Evolutionary conservation across 2,888 invertebrate genomes (phyloP), one percentile per base, ranked within the genome.

Genomic region (Drosophila lacicola): DNA sequence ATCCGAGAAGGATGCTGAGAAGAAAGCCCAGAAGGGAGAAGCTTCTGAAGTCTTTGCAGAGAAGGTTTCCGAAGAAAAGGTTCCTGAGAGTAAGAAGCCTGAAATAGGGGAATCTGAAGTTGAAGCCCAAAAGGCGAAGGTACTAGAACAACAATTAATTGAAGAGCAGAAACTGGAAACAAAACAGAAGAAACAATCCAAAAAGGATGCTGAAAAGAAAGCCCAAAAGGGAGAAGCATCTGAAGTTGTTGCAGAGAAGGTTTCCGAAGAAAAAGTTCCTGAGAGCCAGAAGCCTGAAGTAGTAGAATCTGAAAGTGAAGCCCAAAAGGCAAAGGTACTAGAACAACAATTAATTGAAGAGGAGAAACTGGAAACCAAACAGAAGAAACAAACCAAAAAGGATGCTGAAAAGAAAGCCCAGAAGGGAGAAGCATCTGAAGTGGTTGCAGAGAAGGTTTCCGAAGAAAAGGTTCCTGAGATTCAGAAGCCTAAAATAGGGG

Each of bases 381-480:
- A 36, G 36, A 13, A 36, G 5, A 44, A 21, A 44, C 44, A 4
- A 5, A 4, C 11, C 1, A 21, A 13, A 3, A 13, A 25, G n/a
- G 13, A 45, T 17, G 19, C 57, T 6, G 13, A 60, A 0, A 44
- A 41, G 13, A 56, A 56, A 13, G 9, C 60, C 3, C 47, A 41
- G 1, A 53, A 64, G 19, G 65, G 39, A 13, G 70, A 64, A n/a
- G 19, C 10, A 37, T 65, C 65, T n/a, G 70, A 71, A 42, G 51
- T 70, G 0, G 21, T 44, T 10, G 33, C 45, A 13, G 61, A 61
- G 6, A 53, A 74, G 36, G 41, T 34, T n/a, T 5, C 58, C 1
- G 45, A 69, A 55, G 62, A 56, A 21, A 47, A 56, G 10, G 17
- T 39, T 2, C 36, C 29, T 49, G 64, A 72, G 74, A 71, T 68